Evolutionary conservation across 2,797 vertebrate species (phyloP).

Genomic region (Taenioides sp.): DNA sequence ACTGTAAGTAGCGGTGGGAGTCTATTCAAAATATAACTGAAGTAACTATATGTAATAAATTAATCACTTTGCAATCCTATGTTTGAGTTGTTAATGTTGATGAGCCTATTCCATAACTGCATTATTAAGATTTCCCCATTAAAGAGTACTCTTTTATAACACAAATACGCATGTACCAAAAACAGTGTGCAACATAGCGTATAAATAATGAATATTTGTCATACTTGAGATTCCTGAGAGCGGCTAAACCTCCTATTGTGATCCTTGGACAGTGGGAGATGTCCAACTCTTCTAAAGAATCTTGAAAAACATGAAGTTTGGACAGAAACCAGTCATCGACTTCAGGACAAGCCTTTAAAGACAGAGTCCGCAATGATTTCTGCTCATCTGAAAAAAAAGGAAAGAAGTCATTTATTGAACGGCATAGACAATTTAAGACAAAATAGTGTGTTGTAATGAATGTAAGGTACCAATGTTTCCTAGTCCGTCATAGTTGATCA

Average conservation of each 20-base stretch:
- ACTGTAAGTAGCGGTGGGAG: no score
- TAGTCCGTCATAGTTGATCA: slow-evolving; percentile 80
- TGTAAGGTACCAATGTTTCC: slow-evolving; percentile 75
- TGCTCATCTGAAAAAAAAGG: slow-evolving; percentile 68
- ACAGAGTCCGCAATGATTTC: slow-evolving; percentile 70
- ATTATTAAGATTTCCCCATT: not conserved
- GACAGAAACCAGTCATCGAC: slow-evolving; percentile 87
- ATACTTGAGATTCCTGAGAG: slow-evolving; percentile 84
- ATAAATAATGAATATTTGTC: not conserved
- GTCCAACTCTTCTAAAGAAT: slow-evolving; percentile 79
- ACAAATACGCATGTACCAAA: not conserved
- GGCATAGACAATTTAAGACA: not conserved
- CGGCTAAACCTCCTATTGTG: slow-evolving; percentile 80
- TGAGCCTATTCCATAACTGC: no score
- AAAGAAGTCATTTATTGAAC: not conserved
- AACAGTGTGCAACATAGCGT: not conserved
- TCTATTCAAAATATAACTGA: no score
- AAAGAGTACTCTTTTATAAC: not conserved
- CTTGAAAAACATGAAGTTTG: slow-evolving; percentile 76
- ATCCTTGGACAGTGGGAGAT: slow-evolving; percentile 82
- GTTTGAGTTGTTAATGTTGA: no score
- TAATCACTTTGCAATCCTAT: no score
- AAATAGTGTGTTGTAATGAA: not conserved
- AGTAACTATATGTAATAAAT: no score
- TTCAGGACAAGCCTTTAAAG: slow-evolving; percentile 76